Evolutionary conservation across 2,888 invertebrate genomes (phyloP), one percentile per base, ranked within the genome.

Genomic region (Stenurella melanura): DNA sequence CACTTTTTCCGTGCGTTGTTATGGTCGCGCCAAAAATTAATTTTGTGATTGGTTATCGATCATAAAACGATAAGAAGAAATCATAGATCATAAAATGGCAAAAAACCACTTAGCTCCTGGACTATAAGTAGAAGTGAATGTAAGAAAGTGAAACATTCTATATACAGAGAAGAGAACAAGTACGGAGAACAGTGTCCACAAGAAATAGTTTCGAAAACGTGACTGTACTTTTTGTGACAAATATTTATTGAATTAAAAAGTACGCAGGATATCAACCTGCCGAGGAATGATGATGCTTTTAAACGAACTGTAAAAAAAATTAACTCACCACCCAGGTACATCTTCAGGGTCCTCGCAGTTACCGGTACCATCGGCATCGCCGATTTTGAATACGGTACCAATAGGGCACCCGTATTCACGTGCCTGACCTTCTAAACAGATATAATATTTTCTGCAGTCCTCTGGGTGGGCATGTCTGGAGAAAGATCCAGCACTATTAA

Each of bases 331-430:
- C 93, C 97, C 97, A 90, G 95, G 96, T 92, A 97, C 97, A 90
- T 97, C 96, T 91, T 97, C 97, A 83, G 97, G 97, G 89, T 97
- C 97, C 90, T 96, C 96, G 90, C 97, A 98, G 92, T 96, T 96
- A 83, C 97, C 97, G 85, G 95, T 94, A 87, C 96, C 97, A 85
- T 97, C 97, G 87, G 94, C 91, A 87, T 96, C 96, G 78, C 97
- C 97, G 90, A 97, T 97, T 90, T 97, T 96, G 94, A 97, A 98
- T 71, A 97, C 97, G 75, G 97, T 97, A 75, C 97, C 97, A 88
- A 98, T 96, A 87, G 97, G 97, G 92, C 97, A 98, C 82, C 97
- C 97, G 90, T 97, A 97, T 90, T 97, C 97, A 83, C 97, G 93
- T 81, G 97, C 96, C 76, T 94, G 94, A 93, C 96, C 96, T 90